These are phyloP conservation scores for Thamnaconus septentrionalis DNA, from an alignment of 2,113 vertebrate genomes.

Conservation along the genomic window DNA sequence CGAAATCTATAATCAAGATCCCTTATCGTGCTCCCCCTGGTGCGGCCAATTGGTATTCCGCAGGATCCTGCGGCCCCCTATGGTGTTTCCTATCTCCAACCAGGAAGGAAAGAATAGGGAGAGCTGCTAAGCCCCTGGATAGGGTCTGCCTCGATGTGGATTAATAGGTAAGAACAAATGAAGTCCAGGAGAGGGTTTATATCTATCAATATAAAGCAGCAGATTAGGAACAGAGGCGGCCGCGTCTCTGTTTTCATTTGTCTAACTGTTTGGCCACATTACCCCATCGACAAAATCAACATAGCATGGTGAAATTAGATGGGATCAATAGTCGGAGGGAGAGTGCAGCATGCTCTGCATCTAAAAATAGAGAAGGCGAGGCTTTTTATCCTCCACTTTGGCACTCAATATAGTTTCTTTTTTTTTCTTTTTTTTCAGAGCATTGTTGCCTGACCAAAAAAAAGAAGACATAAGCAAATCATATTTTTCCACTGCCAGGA, in stretches of 20 bases:
- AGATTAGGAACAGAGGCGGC: constrained; percentile 61
- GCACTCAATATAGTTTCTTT: too few species aligned
- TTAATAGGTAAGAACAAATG: constrained; percentile 81
- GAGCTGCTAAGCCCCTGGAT: constrained; percentile 73
- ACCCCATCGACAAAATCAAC: constrained; percentile 48
- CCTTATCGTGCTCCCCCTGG: constrained; percentile 69
- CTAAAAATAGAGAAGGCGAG: constrained; percentile 1
- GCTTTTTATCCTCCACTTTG: not conserved
- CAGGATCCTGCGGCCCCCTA: constrained; percentile 74
- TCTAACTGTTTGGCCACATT: constrained; percentile 57
- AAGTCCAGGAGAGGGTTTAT: constrained; percentile 75
- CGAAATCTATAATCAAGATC: constrained; percentile 82
- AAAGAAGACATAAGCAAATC: too few species aligned
- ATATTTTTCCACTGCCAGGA: too few species aligned
- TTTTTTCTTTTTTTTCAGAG: too few species aligned
- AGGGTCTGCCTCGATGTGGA: constrained; percentile 72
- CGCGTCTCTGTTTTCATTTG: constrained; percentile 61
- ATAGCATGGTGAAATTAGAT: constrained; percentile 51
- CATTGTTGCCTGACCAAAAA: too few species aligned
- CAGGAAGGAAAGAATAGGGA: constrained; percentile 76
- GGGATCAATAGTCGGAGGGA: constrained; percentile 43
- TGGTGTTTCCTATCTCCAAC: constrained; percentile 77
- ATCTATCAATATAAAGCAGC: constrained; percentile 75
- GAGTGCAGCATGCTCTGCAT: constrained; percentile 25
- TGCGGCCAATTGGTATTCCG: constrained; percentile 81